Evolutionary conservation across 2,113 vertebrate species (phyloP).

Genomic region (Cavia aperea): DNA sequence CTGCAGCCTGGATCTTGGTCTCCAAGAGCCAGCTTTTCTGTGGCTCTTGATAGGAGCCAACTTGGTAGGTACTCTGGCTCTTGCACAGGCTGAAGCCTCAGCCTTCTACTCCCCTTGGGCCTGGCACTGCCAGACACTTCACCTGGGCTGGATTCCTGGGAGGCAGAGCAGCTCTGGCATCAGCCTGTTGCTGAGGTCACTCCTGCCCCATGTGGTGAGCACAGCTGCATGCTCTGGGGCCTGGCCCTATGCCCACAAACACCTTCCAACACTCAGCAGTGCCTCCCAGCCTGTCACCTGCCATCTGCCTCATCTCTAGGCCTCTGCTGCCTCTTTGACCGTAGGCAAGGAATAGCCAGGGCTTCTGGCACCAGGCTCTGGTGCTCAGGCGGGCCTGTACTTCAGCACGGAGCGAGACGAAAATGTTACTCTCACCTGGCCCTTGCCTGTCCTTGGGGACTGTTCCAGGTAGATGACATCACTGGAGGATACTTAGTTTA

Average conservation of each 20-base stretch:
- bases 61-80: background rate
- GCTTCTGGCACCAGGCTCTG: background rate
- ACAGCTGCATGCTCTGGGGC: slow-evolving; percentile 53
- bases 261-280: slow-evolving; percentile 25
- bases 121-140: background rate
- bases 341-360: slow-evolving; percentile 10
- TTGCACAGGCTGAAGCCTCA: background rate
- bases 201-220: background rate
- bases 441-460: background rate
- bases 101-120: background rate
- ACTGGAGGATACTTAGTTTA: background rate
- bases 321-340: background rate
- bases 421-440: background rate
- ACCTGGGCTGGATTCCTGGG: background rate
- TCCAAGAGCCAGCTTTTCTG: background rate
- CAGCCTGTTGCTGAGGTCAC: slow-evolving; percentile 38
- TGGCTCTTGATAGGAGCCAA: background rate
- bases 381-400: background rate
- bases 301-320: slow-evolving; percentile 41
- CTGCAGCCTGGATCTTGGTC: background rate
- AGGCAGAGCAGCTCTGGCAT: background rate
- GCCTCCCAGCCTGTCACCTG: slow-evolving; percentile 19
- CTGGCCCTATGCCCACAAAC: slow-evolving; percentile 22
- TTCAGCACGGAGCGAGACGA: fast-evolving
- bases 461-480: fast-evolving